These are phyloP conservation scores for Anguilla anguilla DNA, from an alignment of 2,797 vertebrate species.

Conservation along the genomic window DNA sequence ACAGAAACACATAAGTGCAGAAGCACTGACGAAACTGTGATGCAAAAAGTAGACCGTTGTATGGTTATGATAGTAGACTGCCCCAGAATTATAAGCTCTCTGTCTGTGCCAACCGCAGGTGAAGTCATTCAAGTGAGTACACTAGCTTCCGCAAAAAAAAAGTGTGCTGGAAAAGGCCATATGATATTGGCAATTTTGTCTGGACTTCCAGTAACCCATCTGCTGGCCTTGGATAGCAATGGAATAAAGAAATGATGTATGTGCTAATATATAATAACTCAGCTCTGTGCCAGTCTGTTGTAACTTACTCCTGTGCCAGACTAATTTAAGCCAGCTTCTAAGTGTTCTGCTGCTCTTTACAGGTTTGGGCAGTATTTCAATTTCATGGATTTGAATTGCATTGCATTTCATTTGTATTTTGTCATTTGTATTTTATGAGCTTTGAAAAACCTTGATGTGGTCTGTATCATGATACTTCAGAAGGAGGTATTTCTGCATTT, in stretches of 20 bases:
- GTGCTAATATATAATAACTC: not conserved
- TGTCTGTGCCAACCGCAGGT: not conserved
- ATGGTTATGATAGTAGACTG: not conserved
- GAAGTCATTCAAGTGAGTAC: not conserved
- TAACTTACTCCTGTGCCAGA: not conserved
- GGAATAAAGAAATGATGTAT: not conserved
- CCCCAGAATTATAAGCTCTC: not conserved
- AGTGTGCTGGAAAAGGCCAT: not conserved
- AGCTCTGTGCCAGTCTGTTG: not conserved
- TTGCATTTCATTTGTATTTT: conserved; percentile 4
- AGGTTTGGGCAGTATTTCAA: not conserved
- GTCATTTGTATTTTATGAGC: not conserved
- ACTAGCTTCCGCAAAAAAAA: not conserved
- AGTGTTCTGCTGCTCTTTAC: not conserved
- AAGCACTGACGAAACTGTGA: not conserved
- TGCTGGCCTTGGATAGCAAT: not conserved
- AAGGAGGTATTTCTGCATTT: not conserved
- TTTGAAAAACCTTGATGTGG: not conserved
- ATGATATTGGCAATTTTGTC: not conserved
- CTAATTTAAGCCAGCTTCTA: not conserved
- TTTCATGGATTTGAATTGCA: not conserved
- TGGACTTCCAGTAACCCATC: not conserved
- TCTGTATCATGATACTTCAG: not conserved
- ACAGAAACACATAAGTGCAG: not conserved
- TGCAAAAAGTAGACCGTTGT: not conserved